Evolutionary conservation across 2,113 vertebrate species (phyloP).

Genomic region (Salvelinus fontinalis): DNA sequence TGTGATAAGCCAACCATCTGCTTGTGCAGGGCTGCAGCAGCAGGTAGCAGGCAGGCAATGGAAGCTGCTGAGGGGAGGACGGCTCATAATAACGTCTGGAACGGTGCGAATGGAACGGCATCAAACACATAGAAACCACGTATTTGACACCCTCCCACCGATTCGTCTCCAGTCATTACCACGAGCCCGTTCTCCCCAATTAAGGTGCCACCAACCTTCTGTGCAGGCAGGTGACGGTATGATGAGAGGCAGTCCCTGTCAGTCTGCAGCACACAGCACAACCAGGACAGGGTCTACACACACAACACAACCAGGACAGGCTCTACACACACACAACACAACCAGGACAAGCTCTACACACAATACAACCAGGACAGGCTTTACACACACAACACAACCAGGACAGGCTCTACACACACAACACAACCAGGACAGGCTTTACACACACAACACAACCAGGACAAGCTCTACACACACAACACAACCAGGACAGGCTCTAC

Average conservation of each 20-base stretch:
- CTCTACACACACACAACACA: background rate
- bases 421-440: background rate
- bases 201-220: too few species aligned
- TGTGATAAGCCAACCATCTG: conserved; percentile 84
- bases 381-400: background rate
- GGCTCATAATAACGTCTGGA: too few species aligned
- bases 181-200: too few species aligned
- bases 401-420: background rate
- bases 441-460: background rate
- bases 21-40: conserved; percentile 71
- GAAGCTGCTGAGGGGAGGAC: too few species aligned
- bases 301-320: background rate
- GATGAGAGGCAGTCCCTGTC: background rate
- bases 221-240: background rate
- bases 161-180: too few species aligned
- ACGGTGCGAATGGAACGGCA: too few species aligned
- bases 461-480: background rate
- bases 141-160: too few species aligned
- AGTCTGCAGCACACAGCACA: background rate
- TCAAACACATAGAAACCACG: too few species aligned
- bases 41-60: conserved; percentile 28
- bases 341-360: background rate
- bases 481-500: too few species aligned
- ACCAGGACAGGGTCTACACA: background rate
- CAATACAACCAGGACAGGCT: background rate